These are phyloP conservation scores for Cavia aperea DNA, from an alignment of 2,113 vertebrate species.

Conservation along the genomic window DNA sequence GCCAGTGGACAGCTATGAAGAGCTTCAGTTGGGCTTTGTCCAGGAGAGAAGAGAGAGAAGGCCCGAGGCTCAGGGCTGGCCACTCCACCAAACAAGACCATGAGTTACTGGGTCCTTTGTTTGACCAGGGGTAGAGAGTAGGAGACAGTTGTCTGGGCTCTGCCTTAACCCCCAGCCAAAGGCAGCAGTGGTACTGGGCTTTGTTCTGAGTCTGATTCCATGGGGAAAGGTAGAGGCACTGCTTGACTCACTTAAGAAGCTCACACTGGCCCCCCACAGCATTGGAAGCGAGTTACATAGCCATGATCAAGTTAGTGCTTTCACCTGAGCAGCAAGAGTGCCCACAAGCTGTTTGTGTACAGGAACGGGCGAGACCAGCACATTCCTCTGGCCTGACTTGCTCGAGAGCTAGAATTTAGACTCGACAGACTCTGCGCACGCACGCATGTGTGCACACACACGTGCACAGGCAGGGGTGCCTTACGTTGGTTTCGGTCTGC, in stretches of 20 bases:
- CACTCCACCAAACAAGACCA: neutral
- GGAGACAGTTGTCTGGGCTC: neutral
- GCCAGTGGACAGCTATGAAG: neutral
- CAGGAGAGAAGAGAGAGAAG: neutral
- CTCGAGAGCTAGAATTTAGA: constrained; percentile 24
- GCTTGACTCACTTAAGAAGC: neutral
- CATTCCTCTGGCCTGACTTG: neutral
- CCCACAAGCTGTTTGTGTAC: neutral
- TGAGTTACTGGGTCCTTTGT: neutral
- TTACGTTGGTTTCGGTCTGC: constrained; percentile 31
- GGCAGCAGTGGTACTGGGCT: neutral
- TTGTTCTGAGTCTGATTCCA: neutral
- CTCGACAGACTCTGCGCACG: neutral
- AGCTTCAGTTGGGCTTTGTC: neutral
- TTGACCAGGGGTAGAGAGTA: neutral
- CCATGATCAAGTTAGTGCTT: neutral
- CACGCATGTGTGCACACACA: neutral
- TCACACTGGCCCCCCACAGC: neutral
- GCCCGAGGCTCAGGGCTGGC: neutral
- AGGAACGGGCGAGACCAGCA: neutral
- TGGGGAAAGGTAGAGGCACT: neutral
- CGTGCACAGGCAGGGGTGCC: constrained; percentile 11
- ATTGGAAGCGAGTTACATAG: neutral
- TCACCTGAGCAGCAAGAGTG: neutral
- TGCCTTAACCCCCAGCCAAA: neutral